Base-by-base conservation (phyloP, 2,797 vertebrate species). In the Ambastaia sidthimunki region DNA sequence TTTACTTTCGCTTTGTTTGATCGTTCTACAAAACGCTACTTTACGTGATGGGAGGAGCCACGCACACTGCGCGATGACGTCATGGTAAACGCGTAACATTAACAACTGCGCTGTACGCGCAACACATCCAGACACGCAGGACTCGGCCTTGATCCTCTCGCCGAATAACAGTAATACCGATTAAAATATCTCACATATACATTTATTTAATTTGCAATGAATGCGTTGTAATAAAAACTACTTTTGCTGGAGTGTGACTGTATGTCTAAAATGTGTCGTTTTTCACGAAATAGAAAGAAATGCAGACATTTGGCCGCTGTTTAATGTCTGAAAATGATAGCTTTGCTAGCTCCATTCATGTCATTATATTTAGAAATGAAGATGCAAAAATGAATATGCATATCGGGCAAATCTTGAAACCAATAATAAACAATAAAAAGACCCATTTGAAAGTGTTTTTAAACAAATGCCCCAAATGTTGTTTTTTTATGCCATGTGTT, bases 111-210 rank as follows among this genome's bases (percentile, higher is more conserved):
- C 60, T 25, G 23, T 59, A 10, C 13, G 23, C 5, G 23, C 16
- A 72, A 28, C 48, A 60, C 25, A 72, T 65, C 65, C 10, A 71
- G 76, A 63, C 82, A 60, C 31, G 54, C 60, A 2, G 82, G 82
- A 80, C 63, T 80, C 77, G 78, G 78, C 82, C 74, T 80, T 28
- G 68, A 71, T 76, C 59, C 44, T 65, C 62, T 76, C 83, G 25
- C 37, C 67, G 71, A 80, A 37, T 80, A 77, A 80, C 76, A 82
- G 73, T 82, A 84, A 84, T 57, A 50, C 70, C 76, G 70, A 84
- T 80, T 81, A 31, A 81, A 65, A 71, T 65, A 71, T 70, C 37
- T 76, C 2, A 57, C 52, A 25, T 76, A 72, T 59, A 23, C 3
- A 19, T 57, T 79, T 0, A 19, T 65, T 66, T 31, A 12, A 2